Evolutionary conservation across 2,888 invertebrate genomes (phyloP), one percentile per base, ranked within the genome.

Genomic region (Agrochola macilenta): DNA sequence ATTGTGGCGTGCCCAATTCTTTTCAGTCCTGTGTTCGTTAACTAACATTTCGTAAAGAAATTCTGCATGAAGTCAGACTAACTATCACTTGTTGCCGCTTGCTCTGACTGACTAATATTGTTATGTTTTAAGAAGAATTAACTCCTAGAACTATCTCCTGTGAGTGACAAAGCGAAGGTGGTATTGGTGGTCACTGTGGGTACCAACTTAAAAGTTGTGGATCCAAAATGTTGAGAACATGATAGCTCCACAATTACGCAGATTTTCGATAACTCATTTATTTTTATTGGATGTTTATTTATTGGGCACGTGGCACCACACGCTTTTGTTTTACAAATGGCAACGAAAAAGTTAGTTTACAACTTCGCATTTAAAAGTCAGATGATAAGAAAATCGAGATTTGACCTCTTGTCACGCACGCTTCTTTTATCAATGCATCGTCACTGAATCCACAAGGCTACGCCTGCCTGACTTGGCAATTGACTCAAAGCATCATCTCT

Each of bases 371-470:
- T 70, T 30, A 52, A 11, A 69, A 69, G 57, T 69, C 69, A 54
- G 9, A 35, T 54, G 76, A 80, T 82, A 80, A 83, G 46, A 30
- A 26, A 30, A 65, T 69, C 52, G 17, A 30, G 65, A 69, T 81
- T 65, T 84, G 78, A 78, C 84, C 77, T 78, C 35, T 71, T 57
- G 46, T 30, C 39, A 54, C n/a, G 60, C 9, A 54, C n/a, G 60
- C 9, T 20, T 26, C 30, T 35, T 72, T 52, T 52, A 77, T 74
- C 64, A 17, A 30, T 23, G 5, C 60, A 46, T 64, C 49, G 39
- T 78, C 78, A 82, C 54, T 52, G 63, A 65, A 82, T 35, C 8
- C 8, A 74, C 63, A 72, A 82, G 74, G 74, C 58, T 52, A 52
- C 52, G 30, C 30, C 30, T 23, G 23, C 30, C 9, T 49, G 66